Evolutionary conservation across 2,113 vertebrate genomes (phyloP).

Genomic region (Muscicapa adusta): DNA sequence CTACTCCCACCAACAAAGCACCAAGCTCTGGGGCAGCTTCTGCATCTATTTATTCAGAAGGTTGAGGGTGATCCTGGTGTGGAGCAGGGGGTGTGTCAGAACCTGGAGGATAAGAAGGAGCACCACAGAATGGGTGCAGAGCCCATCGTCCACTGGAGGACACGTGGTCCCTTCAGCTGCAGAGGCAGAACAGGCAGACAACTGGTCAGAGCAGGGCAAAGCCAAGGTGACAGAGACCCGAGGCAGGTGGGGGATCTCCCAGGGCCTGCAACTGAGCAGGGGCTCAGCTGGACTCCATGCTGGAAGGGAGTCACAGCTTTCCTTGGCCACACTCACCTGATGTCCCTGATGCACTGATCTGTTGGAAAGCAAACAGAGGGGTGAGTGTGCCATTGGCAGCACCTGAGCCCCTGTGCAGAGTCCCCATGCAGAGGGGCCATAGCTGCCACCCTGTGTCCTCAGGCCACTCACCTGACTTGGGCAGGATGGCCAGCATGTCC

Average conservation of each 20-base stretch:
- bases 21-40: not conserved
- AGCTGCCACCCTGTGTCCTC: fast-evolving
- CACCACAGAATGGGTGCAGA: not conserved
- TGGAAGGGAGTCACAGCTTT: not conserved
- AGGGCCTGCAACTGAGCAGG: not conserved
- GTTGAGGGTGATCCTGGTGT: not conserved
- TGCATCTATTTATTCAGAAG: conserved; percentile 13
- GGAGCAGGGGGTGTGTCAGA: not conserved
- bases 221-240: fast-evolving
- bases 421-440: fast-evolving
- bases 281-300: not conserved
- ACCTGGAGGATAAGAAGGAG: not conserved
- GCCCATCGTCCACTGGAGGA: not conserved
- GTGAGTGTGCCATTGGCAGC: not conserved
- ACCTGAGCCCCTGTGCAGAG: fast-evolving
- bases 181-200: not conserved
- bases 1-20: not conserved
- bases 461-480: not conserved
- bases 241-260: fast-evolving
- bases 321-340: not conserved
- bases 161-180: not conserved
- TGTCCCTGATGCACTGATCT: not conserved
- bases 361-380: not conserved
- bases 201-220: not conserved
- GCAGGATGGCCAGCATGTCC: not conserved